A percentile compares a stretch with the other conserved stretches of the same genome.
Conservation (phyloP, 2,113 vertebrate genomes). For the Bujurquina vittata region DNA sequence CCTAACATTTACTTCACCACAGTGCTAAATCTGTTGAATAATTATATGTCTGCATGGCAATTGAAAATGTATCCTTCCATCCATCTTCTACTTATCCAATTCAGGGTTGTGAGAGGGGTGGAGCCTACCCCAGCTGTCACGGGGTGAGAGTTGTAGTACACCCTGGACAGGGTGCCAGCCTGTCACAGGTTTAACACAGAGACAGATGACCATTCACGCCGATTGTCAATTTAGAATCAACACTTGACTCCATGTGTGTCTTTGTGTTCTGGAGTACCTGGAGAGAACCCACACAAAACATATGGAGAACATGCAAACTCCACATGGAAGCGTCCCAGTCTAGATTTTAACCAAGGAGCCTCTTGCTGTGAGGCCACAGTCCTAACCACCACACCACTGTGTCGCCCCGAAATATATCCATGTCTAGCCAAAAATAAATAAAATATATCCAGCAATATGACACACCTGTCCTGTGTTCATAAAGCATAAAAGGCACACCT, state of each 20-base stretch:
- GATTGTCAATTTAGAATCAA: not conserved
- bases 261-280: not conserved
- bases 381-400: not conserved
- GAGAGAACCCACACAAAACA: not conserved
- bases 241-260: not conserved
- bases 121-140: not conserved
- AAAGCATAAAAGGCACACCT: not conserved
- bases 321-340: not conserved
- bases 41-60: not conserved
- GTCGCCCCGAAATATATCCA: not conserved
- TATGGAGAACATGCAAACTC: not conserved
- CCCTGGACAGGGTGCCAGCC: not conserved
- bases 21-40: not conserved
- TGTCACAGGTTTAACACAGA: not conserved
- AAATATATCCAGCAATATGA: slow-evolving; percentile 5
- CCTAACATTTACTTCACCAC: not conserved
- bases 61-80: not conserved
- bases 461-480: not conserved
- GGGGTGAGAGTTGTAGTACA: not conserved
- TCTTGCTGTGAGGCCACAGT: not conserved
- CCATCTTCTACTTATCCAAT: not conserved
- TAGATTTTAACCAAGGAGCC: not conserved
- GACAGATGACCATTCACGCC: not conserved
- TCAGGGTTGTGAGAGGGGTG: not conserved
- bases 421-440: not conserved